Percentiles rank a stretch among this genome's conserved stretches.
Evolutionary conservation across 2,113 vertebrate genomes (phyloP).

Genomic region (Mustela lutreola): DNA sequence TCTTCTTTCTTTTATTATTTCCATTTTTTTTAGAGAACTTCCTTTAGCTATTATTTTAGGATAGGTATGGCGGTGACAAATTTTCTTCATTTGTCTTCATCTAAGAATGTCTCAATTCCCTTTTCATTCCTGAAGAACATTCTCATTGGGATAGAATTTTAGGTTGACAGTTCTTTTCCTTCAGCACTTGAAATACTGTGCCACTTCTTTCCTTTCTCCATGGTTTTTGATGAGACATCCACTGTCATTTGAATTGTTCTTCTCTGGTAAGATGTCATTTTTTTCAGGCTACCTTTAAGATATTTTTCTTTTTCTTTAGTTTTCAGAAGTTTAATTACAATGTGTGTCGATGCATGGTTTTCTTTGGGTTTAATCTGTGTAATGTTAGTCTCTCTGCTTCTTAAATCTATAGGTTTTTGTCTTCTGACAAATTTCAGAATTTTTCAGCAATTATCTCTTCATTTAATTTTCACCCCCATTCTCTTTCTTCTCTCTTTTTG

Average conservation of each 20-base stretch:
- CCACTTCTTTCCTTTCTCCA: not conserved
- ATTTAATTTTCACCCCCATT: not conserved
- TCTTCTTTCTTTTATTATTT: not conserved
- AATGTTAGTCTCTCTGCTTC: not conserved
- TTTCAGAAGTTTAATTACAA: not conserved
- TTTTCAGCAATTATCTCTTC: not conserved
- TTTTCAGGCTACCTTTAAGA: conserved; percentile 20
- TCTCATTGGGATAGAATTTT: not conserved
- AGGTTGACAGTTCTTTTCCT: not conserved
- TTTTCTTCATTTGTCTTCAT: not conserved
- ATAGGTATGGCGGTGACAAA: not conserved
- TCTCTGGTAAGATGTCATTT: not conserved
- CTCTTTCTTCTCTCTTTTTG: not conserved
- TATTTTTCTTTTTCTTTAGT: conserved; percentile 16
- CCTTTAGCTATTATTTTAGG: conserved; percentile 17
- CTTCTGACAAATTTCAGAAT: not conserved
- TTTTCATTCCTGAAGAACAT: not conserved
- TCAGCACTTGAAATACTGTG: not conserved
- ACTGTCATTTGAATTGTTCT: not conserved
- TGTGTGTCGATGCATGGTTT: not conserved
- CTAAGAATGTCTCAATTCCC: not conserved
- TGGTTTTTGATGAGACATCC: not conserved
- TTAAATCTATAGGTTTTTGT: not conserved
- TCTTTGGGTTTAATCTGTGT: not conserved
- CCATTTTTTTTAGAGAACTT: conserved; percentile 10